These are phyloP conservation scores for Neogobius melanostomus DNA, from an alignment of 2,113 vertebrate genomes.

Conservation along the genomic window DNA sequence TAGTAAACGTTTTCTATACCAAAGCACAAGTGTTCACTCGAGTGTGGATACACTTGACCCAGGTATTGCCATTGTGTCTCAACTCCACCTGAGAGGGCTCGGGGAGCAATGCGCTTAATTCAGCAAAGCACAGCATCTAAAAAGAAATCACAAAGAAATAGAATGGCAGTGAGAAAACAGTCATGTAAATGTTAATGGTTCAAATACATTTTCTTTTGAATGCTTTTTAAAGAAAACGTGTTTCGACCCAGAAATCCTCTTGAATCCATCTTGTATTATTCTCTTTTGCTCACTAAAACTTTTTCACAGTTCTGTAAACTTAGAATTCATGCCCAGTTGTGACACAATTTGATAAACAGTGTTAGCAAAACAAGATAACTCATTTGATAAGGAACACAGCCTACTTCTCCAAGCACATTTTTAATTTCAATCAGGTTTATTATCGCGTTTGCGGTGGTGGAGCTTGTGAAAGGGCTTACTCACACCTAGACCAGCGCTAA, in stretches of 20 bases:
- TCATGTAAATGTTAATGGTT: no score
- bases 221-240: no score
- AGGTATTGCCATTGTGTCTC: not conserved
- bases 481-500: slow-evolving; percentile 39
- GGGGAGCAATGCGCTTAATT: no score
- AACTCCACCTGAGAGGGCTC: not conserved
- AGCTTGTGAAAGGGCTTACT: slow-evolving; percentile 23
- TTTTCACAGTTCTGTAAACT: slow-evolving; percentile 24
- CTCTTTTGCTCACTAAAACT: not conserved
- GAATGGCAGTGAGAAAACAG: no score
- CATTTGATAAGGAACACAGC: slow-evolving; percentile 23
- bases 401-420: not conserved
- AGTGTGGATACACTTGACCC: not conserved
- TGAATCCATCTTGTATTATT: no score
- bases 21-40: slow-evolving; percentile 4
- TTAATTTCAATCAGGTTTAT: slow-evolving; percentile 23
- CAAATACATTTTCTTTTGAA: no score
- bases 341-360: slow-evolving; percentile 38
- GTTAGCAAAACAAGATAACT: slow-evolving; percentile 31
- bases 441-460: slow-evolving; percentile 1
- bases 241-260: no score
- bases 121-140: no score
- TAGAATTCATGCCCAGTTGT: slow-evolving; percentile 33
- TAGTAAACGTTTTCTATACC: not conserved
- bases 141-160: no score